Conservation (phyloP, 2,797 vertebrate genomes). For the Anguilla megastoma region DNA sequence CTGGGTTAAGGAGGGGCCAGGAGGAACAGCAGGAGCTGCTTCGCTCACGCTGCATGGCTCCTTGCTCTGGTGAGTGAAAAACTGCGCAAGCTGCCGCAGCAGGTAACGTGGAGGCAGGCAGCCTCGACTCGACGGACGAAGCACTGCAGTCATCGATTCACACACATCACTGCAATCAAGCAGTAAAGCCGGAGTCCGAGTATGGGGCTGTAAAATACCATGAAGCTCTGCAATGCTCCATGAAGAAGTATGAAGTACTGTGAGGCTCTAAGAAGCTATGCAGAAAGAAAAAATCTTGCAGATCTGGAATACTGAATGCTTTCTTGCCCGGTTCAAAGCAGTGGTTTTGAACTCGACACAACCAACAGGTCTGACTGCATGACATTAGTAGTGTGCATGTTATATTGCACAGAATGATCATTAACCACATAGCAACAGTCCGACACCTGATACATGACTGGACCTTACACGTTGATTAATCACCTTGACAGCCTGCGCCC, state of each 20-base stretch:
- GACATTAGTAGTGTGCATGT: background rate
- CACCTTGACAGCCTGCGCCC: background rate
- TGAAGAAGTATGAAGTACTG: background rate
- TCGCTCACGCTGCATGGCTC: background rate
- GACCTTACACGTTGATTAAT: background rate
- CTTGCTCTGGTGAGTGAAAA: background rate
- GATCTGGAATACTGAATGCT: background rate
- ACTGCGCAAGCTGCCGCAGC: background rate
- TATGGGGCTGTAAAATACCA: background rate
- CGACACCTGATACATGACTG: background rate
- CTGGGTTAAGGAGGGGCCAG: background rate
- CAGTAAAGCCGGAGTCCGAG: background rate
- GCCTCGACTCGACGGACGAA: background rate
- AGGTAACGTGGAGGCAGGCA: background rate
- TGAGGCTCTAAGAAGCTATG: background rate
- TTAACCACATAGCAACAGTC: background rate
- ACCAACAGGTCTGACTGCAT: background rate
- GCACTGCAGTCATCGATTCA: background rate
- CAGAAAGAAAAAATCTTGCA: no score
- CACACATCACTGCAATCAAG: background rate
- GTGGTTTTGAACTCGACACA: background rate
- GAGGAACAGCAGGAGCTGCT: constrained; percentile 35
- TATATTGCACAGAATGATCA: background rate
- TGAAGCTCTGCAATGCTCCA: background rate
- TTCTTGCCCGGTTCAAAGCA: background rate